These are phyloP conservation scores for Hormiphora californensis DNA, from an alignment of 37 sponge, comb jelly and placozoan genomes.

Conservation along the genomic window DNA sequence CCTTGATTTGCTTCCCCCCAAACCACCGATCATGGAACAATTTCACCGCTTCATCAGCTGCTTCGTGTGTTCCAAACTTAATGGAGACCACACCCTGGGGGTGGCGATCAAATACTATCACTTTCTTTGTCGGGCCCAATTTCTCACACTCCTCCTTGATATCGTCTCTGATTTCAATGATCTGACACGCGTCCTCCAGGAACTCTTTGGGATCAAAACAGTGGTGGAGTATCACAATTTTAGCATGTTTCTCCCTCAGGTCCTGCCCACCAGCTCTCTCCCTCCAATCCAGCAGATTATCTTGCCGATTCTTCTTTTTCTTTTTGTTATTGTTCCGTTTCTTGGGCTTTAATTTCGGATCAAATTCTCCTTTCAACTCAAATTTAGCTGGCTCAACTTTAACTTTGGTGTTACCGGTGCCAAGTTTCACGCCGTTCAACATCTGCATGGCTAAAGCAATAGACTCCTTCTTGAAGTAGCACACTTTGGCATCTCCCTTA, in stretches of 20 bases:
- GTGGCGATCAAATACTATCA: conserved; percentile 87
- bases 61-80: conserved; percentile 75
- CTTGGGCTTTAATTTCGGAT: conserved; percentile 80
- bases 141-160: conserved; percentile 85
- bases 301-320: conserved; percentile 71
- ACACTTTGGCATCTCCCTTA: conserved; percentile 92
- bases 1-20: conserved; percentile 68
- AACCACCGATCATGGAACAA: conserved; percentile 78
- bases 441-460: conserved; percentile 77
- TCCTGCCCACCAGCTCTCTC: conserved; percentile 59
- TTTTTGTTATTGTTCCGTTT: conserved; percentile 61
- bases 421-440: conserved; percentile 57
- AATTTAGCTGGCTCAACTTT: conserved; percentile 71
- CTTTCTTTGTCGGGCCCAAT: conserved; percentile 83
- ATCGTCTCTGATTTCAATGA: conserved; percentile 79
- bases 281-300: conserved; percentile 74
- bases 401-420: not conserved
- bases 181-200: conserved; percentile 68
- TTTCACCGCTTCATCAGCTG: conserved; percentile 69
- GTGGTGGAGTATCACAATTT: conserved; percentile 76
- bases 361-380: conserved; percentile 78
- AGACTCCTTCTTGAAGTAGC: conserved; percentile 87
- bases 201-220: conserved; percentile 86
- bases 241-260: conserved; percentile 63
- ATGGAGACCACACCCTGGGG: conserved; percentile 88